Conservation (phyloP, 2,888 invertebrate species). For the Callyntrura sp. region DNA sequence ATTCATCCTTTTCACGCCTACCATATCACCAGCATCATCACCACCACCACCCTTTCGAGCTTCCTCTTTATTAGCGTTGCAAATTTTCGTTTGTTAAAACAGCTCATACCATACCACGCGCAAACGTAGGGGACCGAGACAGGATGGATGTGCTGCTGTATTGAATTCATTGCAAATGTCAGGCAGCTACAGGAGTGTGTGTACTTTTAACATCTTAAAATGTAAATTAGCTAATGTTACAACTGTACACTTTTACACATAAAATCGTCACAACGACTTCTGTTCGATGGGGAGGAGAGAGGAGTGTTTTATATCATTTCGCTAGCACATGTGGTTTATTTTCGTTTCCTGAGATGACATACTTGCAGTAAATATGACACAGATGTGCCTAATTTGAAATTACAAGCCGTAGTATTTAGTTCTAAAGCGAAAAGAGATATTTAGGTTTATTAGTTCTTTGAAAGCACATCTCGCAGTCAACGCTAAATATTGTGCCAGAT, state of each 20-base stretch:
- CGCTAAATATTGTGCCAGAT: neutral
- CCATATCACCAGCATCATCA: neutral
- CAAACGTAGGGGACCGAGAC: neutral
- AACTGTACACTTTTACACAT: neutral
- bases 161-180: neutral
- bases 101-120: neutral
- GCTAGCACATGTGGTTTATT: neutral
- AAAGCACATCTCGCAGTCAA: neutral
- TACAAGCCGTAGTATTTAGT: neutral
- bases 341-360: slow-evolving; percentile 27
- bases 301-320: neutral
- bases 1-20: neutral
- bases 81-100: neutral
- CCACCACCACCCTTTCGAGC: neutral
- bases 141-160: slow-evolving; percentile 10
- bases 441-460: neutral
- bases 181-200: neutral
- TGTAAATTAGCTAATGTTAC: neutral
- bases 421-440: neutral
- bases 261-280: neutral
- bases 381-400: neutral
- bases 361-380: neutral
- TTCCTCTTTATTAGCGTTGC: neutral
- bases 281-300: neutral
- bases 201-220: neutral